Evolutionary conservation across 2,888 invertebrate genomes (phyloP).

Genomic region (Callosobruchus maculatus): DNA sequence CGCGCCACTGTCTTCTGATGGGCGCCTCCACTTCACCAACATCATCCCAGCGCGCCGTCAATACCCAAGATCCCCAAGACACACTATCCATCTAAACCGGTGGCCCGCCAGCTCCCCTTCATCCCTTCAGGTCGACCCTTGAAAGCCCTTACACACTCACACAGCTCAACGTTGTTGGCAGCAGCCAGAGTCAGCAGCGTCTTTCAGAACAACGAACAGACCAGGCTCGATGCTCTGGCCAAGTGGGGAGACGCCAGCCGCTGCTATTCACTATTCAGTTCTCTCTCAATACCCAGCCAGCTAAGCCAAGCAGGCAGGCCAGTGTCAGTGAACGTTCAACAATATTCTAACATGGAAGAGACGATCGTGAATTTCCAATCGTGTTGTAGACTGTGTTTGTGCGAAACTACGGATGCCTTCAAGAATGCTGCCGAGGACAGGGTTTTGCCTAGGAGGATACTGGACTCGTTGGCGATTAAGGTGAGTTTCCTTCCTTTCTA

Average conservation of each 20-base stretch:
- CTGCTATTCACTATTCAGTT: background rate
- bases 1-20: background rate
- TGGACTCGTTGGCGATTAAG: constrained; percentile 63
- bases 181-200: constrained; percentile 9
- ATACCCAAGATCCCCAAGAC: background rate
- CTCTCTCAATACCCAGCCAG: background rate
- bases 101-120: background rate
- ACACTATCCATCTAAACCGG: background rate
- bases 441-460: constrained; percentile 61
- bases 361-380: constrained; percentile 34
- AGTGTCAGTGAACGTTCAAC: background rate
- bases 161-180: constrained; percentile 18
- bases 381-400: constrained; percentile 47
- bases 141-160: background rate
- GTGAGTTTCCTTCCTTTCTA: constrained; percentile 49
- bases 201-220: constrained; percentile 14
- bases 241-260: constrained; percentile 22
- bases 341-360: background rate
- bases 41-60: background rate
- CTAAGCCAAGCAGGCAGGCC: background rate
- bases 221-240: constrained; percentile 2
- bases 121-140: background rate
- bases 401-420: constrained; percentile 39
- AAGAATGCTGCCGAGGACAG: constrained; percentile 33
- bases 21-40: background rate